Base-by-base conservation (phyloP, 1,140 invertebrate species). In the Papilio xuthus region DNA sequence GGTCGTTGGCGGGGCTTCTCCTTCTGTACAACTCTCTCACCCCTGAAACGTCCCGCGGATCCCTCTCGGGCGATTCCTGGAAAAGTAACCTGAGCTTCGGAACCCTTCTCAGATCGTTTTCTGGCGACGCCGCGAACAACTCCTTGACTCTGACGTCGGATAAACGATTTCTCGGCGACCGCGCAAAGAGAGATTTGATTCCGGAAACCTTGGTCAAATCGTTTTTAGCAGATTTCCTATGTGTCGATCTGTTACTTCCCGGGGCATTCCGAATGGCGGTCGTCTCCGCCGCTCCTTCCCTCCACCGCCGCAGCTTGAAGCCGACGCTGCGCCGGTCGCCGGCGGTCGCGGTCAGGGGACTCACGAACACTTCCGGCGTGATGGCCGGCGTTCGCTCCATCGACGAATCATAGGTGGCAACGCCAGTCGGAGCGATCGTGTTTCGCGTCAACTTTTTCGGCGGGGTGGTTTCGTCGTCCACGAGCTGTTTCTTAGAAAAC, bases 251-350 rank as follows among this genome's bases (percentile, higher is more conserved):
- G 28, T 88, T 91, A 7, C 94, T 88, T 4, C 94, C 94, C 69
- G 82, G 83, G n/a, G 94, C 81, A 80, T 94, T 88, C 8, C 82
- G 80, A 50, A 94, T 79, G 82, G 94, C 92, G 79, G 94, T 95
- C 60, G 60, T 13, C 69, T 84, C 83, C 10, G 94, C 92, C 0
- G 89, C 89, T 32, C 88, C 88, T 72, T 81, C 86, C 41, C 70
- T 74, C 73, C 88, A 90, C 7, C 90, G 76, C 9, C 86, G 86
- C 63, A 90, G 89, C 7, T 90, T 80, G 0, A 86, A 90, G 2
- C 78, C 50, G 37, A 90, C 60, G 56, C 89, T 87, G 0, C 90
- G 89, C 18, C 83, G 88, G 44, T 83, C 78, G 7, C 50, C 77
- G 7, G 44, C 78, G 0, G 88, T 87, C 8, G 90, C 87, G 37